phyloP scores from a whole-genome alignment of 2,888 invertebrate genomes.

The Idaea aversata region DNA sequence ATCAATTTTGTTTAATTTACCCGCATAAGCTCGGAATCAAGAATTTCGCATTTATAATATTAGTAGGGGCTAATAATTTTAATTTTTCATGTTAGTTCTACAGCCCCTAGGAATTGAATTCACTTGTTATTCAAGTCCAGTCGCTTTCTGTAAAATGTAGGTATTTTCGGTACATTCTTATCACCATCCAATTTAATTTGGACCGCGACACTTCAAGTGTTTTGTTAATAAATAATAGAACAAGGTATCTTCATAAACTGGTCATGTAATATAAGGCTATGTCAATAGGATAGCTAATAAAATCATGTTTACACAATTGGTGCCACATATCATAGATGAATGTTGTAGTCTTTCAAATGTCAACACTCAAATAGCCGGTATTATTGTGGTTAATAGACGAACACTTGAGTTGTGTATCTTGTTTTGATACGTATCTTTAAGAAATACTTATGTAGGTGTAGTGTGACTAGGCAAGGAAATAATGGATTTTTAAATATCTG shows the following conservation, averaged over 20 bases:
- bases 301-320: constrained; percentile 52
- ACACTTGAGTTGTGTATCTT: neutral
- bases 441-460: neutral
- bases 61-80: no score
- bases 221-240: constrained; percentile 13
- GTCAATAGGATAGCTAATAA: constrained; percentile 53
- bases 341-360: constrained; percentile 17
- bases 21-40: no score
- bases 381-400: constrained; percentile 18
- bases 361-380: constrained; percentile 19
- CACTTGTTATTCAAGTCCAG: constrained; percentile 38
- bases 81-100: constrained; percentile 38
- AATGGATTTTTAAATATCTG: no score
- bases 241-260: constrained; percentile 28
- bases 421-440: neutral
- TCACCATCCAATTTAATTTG: constrained; percentile 22
- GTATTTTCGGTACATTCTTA: constrained; percentile 11
- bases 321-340: constrained; percentile 31
- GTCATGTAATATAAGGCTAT: constrained; percentile 27
- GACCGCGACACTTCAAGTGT: constrained; percentile 9
- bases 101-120: constrained; percentile 38
- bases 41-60: no score
- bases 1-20: no score
- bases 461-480: no score
- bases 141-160: constrained; percentile 29